Conservation (phyloP, 2,797 vertebrate genomes). For the Galago senegalensis region DNA sequence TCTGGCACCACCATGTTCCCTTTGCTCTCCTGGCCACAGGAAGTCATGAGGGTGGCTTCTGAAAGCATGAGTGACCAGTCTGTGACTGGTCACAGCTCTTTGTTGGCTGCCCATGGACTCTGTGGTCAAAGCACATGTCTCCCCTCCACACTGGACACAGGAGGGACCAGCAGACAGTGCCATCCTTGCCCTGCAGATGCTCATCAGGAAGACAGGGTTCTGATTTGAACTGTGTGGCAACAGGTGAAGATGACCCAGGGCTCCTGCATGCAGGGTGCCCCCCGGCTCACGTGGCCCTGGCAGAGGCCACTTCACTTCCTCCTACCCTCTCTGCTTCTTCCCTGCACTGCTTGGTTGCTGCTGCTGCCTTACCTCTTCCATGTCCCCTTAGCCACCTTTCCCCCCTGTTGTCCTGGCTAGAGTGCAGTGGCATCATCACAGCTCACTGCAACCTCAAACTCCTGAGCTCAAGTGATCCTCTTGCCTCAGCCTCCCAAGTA, state of each 20-base stretch:
- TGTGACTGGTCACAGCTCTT: not conserved
- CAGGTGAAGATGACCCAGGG: rapidly evolving
- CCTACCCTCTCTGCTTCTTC: not conserved
- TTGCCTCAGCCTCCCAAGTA: too few species aligned
- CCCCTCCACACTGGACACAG: not conserved
- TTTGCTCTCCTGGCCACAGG: not conserved
- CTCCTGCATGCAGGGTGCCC: rapidly evolving
- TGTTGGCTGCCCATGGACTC: not conserved
- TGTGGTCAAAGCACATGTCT: not conserved
- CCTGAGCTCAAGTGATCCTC: too few species aligned
- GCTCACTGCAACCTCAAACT: not conserved
- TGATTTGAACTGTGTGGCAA: rapidly evolving
- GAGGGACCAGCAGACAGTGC: rapidly evolving
- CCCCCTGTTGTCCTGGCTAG: not conserved
- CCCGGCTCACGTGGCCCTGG: not conserved
- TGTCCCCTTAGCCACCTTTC: not conserved
- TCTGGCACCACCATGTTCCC: not conserved
- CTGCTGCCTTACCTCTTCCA: not conserved
- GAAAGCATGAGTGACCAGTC: rapidly evolving
- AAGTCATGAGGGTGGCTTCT: rapidly evolving
- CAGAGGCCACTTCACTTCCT: not conserved
- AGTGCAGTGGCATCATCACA: not conserved
- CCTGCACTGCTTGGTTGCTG: not conserved
- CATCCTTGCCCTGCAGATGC: not conserved
- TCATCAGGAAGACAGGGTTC: rapidly evolving